phyloP scores from a whole-genome alignment of 2,888 invertebrate species.

The Gasteruption jaculator region DNA sequence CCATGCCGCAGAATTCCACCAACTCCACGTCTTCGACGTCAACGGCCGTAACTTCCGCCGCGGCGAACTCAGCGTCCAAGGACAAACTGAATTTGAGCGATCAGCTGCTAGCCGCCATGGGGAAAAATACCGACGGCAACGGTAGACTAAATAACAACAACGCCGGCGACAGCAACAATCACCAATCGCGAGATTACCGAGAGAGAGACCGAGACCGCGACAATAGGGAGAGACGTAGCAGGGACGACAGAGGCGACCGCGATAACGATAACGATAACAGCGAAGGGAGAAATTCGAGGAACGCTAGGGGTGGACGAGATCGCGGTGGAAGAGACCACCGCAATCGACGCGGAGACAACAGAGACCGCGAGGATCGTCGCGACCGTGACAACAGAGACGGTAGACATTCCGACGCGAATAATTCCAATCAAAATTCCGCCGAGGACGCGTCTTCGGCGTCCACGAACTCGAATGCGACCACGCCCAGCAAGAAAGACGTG shows the following conservation, averaged over 20 bases:
- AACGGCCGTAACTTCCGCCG: too few species aligned
- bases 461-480: slow-evolving; percentile 30
- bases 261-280: slow-evolving; percentile 38
- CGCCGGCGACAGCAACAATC: slow-evolving; percentile 28
- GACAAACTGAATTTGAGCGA: slow-evolving; percentile 49
- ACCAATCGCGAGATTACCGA: slow-evolving; percentile 31
- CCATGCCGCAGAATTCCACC: slow-evolving; percentile 37
- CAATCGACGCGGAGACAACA: slow-evolving; percentile 38
- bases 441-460: too few species aligned
- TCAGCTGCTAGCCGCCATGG: slow-evolving; percentile 57
- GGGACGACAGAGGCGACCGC: slow-evolving; percentile 33
- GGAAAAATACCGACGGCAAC: slow-evolving; percentile 45
- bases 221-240: slow-evolving; percentile 42
- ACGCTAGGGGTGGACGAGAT: slow-evolving; percentile 43
- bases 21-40: too few species aligned
- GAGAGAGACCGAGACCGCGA: slow-evolving; percentile 41
- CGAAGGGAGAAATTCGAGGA: slow-evolving; percentile 30
- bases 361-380: slow-evolving; percentile 41
- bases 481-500: slow-evolving; percentile 41
- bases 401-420: slow-evolving; percentile 31
- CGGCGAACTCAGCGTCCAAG: too few species aligned
- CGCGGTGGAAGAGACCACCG: slow-evolving; percentile 40
- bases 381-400: slow-evolving; percentile 35
- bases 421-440: too few species aligned
- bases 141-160: slow-evolving; percentile 30